Evolutionary conservation across 2,113 vertebrate genomes (phyloP), one percentile per base, ranked within the genome.

Genomic region (Pluvialis apricaria): DNA sequence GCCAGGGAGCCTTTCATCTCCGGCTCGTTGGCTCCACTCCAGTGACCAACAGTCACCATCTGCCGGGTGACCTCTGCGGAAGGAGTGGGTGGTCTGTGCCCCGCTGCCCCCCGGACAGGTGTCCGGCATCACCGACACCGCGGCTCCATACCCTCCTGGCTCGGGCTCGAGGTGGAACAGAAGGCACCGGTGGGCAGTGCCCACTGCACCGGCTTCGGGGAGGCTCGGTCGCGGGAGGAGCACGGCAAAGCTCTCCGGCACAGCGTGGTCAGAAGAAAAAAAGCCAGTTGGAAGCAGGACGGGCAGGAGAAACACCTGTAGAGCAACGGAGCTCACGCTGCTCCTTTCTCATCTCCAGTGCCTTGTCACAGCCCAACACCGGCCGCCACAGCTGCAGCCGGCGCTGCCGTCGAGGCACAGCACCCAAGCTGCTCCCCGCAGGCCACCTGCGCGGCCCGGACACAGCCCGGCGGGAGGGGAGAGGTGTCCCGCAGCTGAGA

Each of bases 231-330:
- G 0, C 13, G 2, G 2, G 66, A 71, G 38, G 10, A 71, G n/a
- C 18, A 7, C 0, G 6, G 54, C 11, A 16, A 26, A 86, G 24
- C 40, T 25, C 22, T 55, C 0, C 0, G 17, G n/a, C 32, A 8
- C 0, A 0, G 18, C 0, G 6, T 4, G 5, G 40, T n/a, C 40
- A 26, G 22, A 10, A 2, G 19, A 17, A 28, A 13, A 62, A 54
- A 34, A 60, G 31, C 1, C 58, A 6, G 2, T 0, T 44, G 80
- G 71, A n/a, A 47, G 62, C 24, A 26, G 25, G 42, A 5, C 0
- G 20, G 61, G 42, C 0, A 32, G 52, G 68, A 64, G 62, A 15
- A 90, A 18, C 14, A 49, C 66, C 82, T 61, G 89, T 71, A 25
- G 79, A 45, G 32, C 34, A 49, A 18, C 38, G 72, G 31, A 82